Evolutionary conservation across 2,113 vertebrate species (phyloP).

Genomic region (Cyanoderma ruficeps): DNA sequence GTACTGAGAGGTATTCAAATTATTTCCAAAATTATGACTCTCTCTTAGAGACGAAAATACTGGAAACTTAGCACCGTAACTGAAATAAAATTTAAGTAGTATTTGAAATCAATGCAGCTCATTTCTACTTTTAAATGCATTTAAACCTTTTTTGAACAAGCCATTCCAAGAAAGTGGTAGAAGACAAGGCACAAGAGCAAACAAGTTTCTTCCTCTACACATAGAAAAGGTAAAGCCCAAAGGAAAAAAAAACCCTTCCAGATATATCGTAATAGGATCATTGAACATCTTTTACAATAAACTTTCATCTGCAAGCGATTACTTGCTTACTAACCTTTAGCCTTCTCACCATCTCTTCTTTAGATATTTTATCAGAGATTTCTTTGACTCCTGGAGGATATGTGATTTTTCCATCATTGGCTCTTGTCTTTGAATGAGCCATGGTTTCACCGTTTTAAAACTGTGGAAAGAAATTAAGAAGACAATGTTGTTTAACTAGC

Average conservation of each 20-base stretch:
- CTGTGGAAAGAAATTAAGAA: slow-evolving; percentile 67
- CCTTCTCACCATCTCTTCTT: slow-evolving; percentile 98
- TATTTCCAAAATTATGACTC: background rate
- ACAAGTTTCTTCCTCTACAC: background rate
- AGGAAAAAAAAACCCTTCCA: background rate
- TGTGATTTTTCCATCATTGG: slow-evolving; percentile 97
- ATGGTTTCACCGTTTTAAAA: slow-evolving; percentile 83
- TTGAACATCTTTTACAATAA: background rate
- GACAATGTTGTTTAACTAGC: background rate
- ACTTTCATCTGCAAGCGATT: background rate
- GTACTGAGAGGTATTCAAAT: background rate
- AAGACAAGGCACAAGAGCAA: background rate
- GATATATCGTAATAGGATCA: background rate
- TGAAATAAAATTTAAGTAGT: background rate
- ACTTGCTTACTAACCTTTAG: slow-evolving; percentile 85
- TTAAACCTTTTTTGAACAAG: background rate
- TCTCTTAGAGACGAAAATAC: background rate
- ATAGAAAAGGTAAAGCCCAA: background rate
- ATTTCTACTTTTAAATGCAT: background rate
- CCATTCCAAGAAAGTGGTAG: background rate
- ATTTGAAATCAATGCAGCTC: background rate
- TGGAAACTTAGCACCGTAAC: background rate
- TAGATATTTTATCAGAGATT: slow-evolving; percentile 99
- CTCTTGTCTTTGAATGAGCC: slow-evolving; percentile 98
- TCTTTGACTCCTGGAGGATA: slow-evolving; percentile 99